A percentile compares a stretch with the other conserved stretches of the same genome.
These are phyloP conservation scores for Acholoe squamosa DNA, from an alignment of 2,888 invertebrate genomes.

Conservation along the genomic window DNA sequence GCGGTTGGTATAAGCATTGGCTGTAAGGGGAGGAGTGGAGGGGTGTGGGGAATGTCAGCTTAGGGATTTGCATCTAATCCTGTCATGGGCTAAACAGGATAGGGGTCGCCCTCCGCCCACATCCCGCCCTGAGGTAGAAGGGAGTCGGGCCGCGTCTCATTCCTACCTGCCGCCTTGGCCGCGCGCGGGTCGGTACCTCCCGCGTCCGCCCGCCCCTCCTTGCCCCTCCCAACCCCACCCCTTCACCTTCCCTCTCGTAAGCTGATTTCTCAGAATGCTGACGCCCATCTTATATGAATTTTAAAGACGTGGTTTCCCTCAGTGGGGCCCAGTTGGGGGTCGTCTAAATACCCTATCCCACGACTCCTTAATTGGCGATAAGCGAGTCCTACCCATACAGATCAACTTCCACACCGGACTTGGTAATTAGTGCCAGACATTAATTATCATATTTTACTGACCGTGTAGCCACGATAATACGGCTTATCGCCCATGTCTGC, in stretches of 20 bases:
- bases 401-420: not conserved
- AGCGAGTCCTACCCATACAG: not conserved
- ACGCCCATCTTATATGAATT: not conserved
- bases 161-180: not conserved
- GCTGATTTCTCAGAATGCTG: slow-evolving; percentile 3
- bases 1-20: not conserved
- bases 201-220: not conserved
- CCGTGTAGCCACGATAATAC: not conserved
- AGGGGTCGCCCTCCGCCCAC: not conserved
- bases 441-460: slow-evolving; percentile 48
- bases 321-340: not conserved
- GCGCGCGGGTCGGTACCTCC: not conserved
- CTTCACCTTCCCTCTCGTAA: not conserved
- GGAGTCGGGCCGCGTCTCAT: not conserved
- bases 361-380: slow-evolving; percentile 30
- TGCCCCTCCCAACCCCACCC: not conserved
- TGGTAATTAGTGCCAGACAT: slow-evolving; percentile 52
- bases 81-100: not conserved
- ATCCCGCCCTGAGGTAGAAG: not conserved
- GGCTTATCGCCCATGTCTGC: slow-evolving; percentile 25
- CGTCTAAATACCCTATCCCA: not conserved
- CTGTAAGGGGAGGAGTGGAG: not conserved
- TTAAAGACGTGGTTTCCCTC: not conserved
- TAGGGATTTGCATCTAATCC: not conserved
- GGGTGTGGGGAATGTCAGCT: not conserved